phyloP scores from a whole-genome alignment of 2,888 invertebrate genomes.

The Pherbina coryleti region DNA sequence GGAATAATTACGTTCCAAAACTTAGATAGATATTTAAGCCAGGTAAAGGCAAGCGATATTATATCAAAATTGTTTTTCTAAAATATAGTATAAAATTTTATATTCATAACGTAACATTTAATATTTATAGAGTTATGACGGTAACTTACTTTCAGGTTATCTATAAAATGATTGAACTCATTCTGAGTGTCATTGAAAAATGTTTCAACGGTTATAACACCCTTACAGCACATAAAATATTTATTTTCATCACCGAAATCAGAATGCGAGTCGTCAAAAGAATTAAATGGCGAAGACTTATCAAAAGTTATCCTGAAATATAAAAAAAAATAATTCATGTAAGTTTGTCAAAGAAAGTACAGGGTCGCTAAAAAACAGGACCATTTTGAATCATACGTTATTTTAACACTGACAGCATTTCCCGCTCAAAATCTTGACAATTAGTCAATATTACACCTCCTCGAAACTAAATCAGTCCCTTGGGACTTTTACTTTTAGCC shows the following conservation, averaged over 20 bases:
- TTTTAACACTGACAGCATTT: too few species aligned
- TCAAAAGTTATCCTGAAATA: slow-evolving; percentile 50
- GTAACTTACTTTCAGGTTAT: slow-evolving; percentile 46
- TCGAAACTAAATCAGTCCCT: too few species aligned
- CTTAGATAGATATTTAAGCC: slow-evolving; percentile 57
- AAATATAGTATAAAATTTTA: neutral
- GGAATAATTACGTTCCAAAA: slow-evolving; percentile 55
- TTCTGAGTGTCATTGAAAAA: slow-evolving; percentile 52
- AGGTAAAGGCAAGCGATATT: slow-evolving; percentile 54
- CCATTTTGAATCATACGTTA: too few species aligned
- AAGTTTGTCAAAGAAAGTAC: too few species aligned
- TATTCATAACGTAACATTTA: neutral
- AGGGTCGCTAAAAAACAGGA: too few species aligned
- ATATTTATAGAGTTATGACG: neutral
- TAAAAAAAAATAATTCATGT: slow-evolving; percentile 1
- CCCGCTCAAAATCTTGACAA: too few species aligned
- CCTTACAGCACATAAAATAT: neutral
- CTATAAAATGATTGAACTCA: slow-evolving; percentile 53
- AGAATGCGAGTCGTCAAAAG: slow-evolving; percentile 15
- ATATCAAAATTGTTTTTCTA: slow-evolving; percentile 53
- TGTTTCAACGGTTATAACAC: slow-evolving; percentile 40
- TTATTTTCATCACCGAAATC: slow-evolving; percentile 33
- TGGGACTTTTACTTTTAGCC: too few species aligned
- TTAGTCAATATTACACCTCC: too few species aligned
- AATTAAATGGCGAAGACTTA: slow-evolving; percentile 22